Evolutionary conservation across 2,888 invertebrate genomes (phyloP), one percentile per base, ranked within the genome.

Genomic region (Meandrusa payeni): DNA sequence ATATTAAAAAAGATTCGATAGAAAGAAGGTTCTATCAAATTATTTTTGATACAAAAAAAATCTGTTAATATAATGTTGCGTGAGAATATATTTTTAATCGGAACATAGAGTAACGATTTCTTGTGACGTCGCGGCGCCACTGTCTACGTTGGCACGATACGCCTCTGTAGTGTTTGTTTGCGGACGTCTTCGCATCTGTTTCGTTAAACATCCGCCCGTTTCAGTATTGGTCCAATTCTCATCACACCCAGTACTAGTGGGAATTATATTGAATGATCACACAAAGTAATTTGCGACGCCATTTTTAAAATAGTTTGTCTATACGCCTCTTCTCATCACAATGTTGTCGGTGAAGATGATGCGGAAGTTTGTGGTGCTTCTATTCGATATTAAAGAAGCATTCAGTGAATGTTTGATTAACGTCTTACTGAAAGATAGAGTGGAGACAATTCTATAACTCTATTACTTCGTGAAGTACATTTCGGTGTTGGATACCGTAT

Each of bases 381-480:
- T 82, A 46, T 87, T 85, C 50, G 85, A 85, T 61, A 81, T 85
- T 36, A 86, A 85, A 54, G 87, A 86, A 70, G 86, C 74, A 67
- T 87, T 85, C 59, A 86, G 87, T 82, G 87, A 87, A 74, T 81
- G 76, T 44, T 65, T 85, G 10, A 82, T 86, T 47, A 85, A 87
- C 50, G 86, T 86, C 51, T 57, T 85, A 39, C 59, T 79, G 59
- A 83, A 76, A 69, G 79, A 81, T 64, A 76, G 75, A 78, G 64
- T 70, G 64, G 68, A 72, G 74, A 76, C 68, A 54, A 68, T 76
- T 54, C 59, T 73, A 59, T 80, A 66, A 76, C 55, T 60, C 27
- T 45, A 57, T 60, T 63, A 48, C 52, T 53, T 49, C 43, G 49
- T 44, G 40, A 28, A 29, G 28, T 37, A 37, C 20, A 42, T 34